A percentile compares a stretch with the other conserved stretches of the same genome.
Conservation (phyloP, 2,113 vertebrate genomes). For the Crotalus helleri region DNA sequence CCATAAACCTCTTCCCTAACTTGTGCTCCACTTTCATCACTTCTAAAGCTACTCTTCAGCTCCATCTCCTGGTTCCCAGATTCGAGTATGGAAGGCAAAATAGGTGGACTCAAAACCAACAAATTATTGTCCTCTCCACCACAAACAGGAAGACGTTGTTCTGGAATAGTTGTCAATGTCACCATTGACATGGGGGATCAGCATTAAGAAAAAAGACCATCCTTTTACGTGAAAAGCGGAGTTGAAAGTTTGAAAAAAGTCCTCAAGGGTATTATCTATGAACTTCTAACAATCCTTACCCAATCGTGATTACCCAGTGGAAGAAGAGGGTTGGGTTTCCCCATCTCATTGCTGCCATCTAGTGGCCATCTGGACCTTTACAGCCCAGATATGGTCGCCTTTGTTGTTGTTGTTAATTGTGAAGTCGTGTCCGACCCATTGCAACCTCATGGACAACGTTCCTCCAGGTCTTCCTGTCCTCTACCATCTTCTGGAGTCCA, state of each 20-base stretch:
- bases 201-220: fast-evolving
- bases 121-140: background rate
- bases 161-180: fast-evolving
- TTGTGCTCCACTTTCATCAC: background rate
- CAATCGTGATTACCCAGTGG: background rate
- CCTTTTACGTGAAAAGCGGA: fast-evolving
- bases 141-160: background rate
- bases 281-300: background rate
- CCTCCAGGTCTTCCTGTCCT: too few relatives aligned
- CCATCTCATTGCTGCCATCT: background rate
- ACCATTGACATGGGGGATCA: fast-evolving
- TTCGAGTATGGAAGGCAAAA: background rate
- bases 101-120: background rate
- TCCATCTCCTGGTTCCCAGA: constrained; percentile 27
- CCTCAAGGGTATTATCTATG: background rate
- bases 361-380: background rate
- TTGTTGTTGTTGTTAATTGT: too few relatives aligned
- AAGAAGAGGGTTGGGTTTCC: background rate
- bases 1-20: background rate
- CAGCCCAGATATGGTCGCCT: background rate
- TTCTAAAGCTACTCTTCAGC: constrained; percentile 20
- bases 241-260: background rate
- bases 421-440: too few relatives aligned
- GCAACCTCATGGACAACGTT: too few relatives aligned
- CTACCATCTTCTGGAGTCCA: too few relatives aligned